Evolutionary conservation across 1,140 invertebrate species (phyloP).

Genomic region (Aphelinus certus): DNA sequence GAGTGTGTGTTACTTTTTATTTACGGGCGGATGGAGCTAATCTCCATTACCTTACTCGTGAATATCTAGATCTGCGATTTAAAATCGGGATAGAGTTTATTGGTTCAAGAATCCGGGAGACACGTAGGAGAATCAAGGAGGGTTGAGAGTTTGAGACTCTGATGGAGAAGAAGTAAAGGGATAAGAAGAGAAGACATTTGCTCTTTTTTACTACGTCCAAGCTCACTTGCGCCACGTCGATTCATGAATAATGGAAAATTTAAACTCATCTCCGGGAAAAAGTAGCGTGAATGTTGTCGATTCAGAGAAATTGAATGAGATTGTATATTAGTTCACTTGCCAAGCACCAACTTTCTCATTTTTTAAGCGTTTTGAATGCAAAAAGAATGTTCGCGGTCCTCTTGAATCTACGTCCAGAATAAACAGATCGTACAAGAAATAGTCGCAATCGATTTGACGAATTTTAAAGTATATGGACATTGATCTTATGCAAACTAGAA

Average conservation of each 20-base stretch:
- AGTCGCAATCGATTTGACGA: too few relatives aligned
- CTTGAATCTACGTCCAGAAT: too few relatives aligned
- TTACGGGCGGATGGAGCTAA: background rate
- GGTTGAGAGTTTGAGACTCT: too few relatives aligned
- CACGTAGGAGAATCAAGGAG: too few relatives aligned
- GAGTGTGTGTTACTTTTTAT: too few relatives aligned
- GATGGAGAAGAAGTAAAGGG: slow-evolving; percentile 5
- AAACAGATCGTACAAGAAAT: too few relatives aligned
- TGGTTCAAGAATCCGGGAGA: slow-evolving; percentile 1
- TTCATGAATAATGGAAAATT: slow-evolving; percentile 35
- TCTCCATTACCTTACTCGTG: slow-evolving; percentile 25
- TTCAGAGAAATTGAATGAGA: slow-evolving; percentile 18
- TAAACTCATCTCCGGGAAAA: background rate
- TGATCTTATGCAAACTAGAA: too few relatives aligned
- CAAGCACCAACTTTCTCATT: background rate
- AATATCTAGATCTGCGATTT: slow-evolving; percentile 5
- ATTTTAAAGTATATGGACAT: too few relatives aligned
- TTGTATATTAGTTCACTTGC: background rate
- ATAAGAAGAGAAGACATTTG: slow-evolving; percentile 4
- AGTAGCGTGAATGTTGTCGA: background rate
- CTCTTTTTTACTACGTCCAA: slow-evolving; percentile 13
- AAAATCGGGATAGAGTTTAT: slow-evolving; percentile 8
- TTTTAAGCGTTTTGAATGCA: background rate
- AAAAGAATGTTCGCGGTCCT: too few relatives aligned
- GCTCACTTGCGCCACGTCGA: slow-evolving; percentile 3